Percentiles rank a stretch among this genome's conserved stretches.
phyloP scores from a whole-genome alignment of 1,140 invertebrate species.

The Drosophila pectinifera region DNA sequence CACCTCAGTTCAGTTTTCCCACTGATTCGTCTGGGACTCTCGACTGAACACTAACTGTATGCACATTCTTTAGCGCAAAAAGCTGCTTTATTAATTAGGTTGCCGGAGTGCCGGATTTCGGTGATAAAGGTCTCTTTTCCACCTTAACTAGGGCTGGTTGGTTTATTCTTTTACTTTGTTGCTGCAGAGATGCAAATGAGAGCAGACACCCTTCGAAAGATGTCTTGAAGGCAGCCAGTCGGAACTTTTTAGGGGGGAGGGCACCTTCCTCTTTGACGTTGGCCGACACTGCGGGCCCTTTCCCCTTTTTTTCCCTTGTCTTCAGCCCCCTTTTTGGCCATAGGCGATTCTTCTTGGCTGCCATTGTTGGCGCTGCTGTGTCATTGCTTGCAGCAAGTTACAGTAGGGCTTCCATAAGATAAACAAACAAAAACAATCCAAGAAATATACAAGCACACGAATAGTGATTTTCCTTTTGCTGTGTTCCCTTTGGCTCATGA shows the following conservation, averaged over 20 bases:
- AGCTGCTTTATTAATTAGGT: slow-evolving; percentile 63
- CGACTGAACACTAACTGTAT: slow-evolving; percentile 61
- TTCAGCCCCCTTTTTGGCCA: slow-evolving; percentile 8
- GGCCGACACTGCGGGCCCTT: slow-evolving; percentile 64
- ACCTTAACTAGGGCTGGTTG: slow-evolving; percentile 22
- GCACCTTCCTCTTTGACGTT: slow-evolving; percentile 63
- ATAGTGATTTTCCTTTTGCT: neutral
- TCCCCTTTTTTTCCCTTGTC: slow-evolving; percentile 1
- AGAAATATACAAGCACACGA: too few species aligned
- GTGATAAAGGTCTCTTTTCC: slow-evolving; percentile 16
- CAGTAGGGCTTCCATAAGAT: slow-evolving; percentile 7
- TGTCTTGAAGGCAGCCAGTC: slow-evolving; percentile 68
- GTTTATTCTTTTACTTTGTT: slow-evolving; percentile 14
- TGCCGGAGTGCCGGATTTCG: slow-evolving; percentile 11
- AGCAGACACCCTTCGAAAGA: slow-evolving; percentile 53
- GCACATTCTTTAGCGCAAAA: slow-evolving; percentile 30
- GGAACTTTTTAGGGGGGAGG: slow-evolving; percentile 51
- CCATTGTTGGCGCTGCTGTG: slow-evolving; percentile 55
- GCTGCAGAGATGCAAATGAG: slow-evolving; percentile 43
- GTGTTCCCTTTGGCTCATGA: too few species aligned
- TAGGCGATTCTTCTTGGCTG: slow-evolving; percentile 44
- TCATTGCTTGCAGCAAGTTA: slow-evolving; percentile 68
- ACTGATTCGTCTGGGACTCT: slow-evolving; percentile 15
- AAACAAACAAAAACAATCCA: neutral
- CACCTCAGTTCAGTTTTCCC: slow-evolving; percentile 47